Evolutionary conservation across 2,888 invertebrate genomes (phyloP), one percentile per base, ranked within the genome.

Genomic region (Caenorhabditis becei): DNA sequence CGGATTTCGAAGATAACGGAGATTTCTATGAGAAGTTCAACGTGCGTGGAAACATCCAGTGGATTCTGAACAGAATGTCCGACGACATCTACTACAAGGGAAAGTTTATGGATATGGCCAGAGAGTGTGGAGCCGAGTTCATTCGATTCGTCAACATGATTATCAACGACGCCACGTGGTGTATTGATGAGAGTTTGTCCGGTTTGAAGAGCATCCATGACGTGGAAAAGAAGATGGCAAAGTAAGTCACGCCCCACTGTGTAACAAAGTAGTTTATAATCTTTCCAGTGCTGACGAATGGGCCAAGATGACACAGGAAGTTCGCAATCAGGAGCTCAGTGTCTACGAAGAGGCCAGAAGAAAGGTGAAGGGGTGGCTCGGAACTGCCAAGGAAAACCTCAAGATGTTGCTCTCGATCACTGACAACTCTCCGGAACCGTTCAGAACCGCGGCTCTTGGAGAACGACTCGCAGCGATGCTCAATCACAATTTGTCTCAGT

Each of bases 21-120:
- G 99, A 99, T 93, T 99, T 99, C 93, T 99, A 97, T 91, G 98
- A 98, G 92, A 99, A 99, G 93, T 99, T 99, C 92, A 96, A 96
- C 14, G 98, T 99, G 89, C 94, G 99, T 75, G 97, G 97, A 93
- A 97, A 97, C 92, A 97, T 99, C 92, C 97, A 97, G 92, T 78
- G 97, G 91, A 96, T 83, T 44, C 32, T 72, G 18, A 58, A 69
- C 2, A 65, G 75, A 61, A 70, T 65, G 69, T 8, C 28, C 1
- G 95, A 95, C 78, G 95, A 95, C 90, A 95, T 95, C 16, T 94
- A 95, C 54, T 97, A 98, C 91, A 94, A 95, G 78, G 93, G 95
- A 91, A 95, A 95, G 23, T 94, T 98, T 88, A 94, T 97, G 81
- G 95, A 95, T 86, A 97, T 97, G 92, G 97, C 97, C 24, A 84